Base-by-base conservation (phyloP, 2,113 vertebrate genomes). In the Tauraco erythrolophus region DNA sequence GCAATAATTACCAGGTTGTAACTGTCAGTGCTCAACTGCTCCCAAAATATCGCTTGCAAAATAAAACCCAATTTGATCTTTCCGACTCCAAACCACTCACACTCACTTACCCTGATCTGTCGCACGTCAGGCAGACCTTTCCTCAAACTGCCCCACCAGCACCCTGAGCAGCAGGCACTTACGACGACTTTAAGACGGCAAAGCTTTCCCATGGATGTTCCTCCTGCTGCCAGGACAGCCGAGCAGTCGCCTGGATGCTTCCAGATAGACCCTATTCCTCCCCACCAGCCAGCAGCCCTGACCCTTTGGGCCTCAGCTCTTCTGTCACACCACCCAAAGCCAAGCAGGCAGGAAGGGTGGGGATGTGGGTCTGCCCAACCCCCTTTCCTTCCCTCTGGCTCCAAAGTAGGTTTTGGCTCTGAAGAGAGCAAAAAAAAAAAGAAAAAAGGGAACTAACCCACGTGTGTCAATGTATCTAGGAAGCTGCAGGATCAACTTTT, bases 1-100 rank as follows among this genome's bases (percentile, higher is more conserved):
- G 90, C 79, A 93, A 37, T 83, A 86, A 97, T 96, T 84, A 88
- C 61, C 18, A 23, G 46, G 74, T 94, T 96, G 91, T 75, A 93
- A 71, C n/a, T 10, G 61, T 69, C n/a, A 23, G 43, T 65, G 51
- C 66, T 84, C 15, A 94, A 96, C 88, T 90, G 84, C 61, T 95
- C 72, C 88, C 25, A 88, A 94, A 96, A 95, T 65, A 96, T 4
- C 4, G 0, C 64, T 93, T 81, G 77, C 66, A 89, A 94, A 97
- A 84, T 68, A 87, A 96, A 84, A 31, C 9, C 45, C 68, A 43
- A 91, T 86, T 87, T 56, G 64, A 56, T 31, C 51, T 81, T 7
- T 3, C 43, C 30, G 60, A 19, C 43, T 37, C 21, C 37, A 27
- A 72, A 28, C 14, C 39, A 9, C 62, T 53, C 7, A 1, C 22